Percentiles rank a stretch among this genome's conserved stretches.
These are phyloP conservation scores for Pelmatolapia mariae DNA, from an alignment of 2,113 vertebrate species.

Conservation along the genomic window DNA sequence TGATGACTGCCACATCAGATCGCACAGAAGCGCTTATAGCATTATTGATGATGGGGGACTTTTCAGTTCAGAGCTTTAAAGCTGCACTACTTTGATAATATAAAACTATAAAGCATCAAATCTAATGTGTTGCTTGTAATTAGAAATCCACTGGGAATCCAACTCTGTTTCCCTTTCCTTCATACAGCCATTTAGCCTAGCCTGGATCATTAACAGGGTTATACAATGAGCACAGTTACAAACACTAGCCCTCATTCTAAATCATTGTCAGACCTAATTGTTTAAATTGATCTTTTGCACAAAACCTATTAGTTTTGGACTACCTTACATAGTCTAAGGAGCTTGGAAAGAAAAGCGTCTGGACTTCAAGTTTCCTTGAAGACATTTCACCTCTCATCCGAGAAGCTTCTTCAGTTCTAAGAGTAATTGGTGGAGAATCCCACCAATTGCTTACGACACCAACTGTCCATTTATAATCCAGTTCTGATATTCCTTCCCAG, in stretches of 20 bases:
- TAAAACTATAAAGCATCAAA: background rate
- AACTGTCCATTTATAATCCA: background rate
- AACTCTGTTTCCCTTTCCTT: background rate
- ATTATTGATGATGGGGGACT: background rate
- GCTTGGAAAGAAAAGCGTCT: background rate
- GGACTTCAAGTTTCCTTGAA: background rate
- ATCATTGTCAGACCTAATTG: background rate
- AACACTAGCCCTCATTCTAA: background rate
- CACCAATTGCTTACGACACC: background rate
- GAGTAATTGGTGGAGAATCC: background rate
- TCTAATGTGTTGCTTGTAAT: background rate
- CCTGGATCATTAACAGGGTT: background rate
- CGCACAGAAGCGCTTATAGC: background rate
- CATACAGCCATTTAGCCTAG: background rate
- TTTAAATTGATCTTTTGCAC: background rate
- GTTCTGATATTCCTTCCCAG: background rate
- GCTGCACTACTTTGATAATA: background rate
- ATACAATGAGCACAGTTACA: background rate
- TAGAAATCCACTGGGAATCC: background rate
- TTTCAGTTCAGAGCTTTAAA: background rate
- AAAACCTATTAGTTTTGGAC: background rate
- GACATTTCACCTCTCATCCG: background rate
- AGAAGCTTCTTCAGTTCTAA: background rate
- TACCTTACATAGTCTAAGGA: background rate
- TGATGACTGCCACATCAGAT: conserved; percentile 7